A percentile compares a stretch with the other conserved stretches of the same genome.
These are phyloP conservation scores for Euspilapteryx auroguttella DNA, from an alignment of 2,888 invertebrate species.

Conservation along the genomic window DNA sequence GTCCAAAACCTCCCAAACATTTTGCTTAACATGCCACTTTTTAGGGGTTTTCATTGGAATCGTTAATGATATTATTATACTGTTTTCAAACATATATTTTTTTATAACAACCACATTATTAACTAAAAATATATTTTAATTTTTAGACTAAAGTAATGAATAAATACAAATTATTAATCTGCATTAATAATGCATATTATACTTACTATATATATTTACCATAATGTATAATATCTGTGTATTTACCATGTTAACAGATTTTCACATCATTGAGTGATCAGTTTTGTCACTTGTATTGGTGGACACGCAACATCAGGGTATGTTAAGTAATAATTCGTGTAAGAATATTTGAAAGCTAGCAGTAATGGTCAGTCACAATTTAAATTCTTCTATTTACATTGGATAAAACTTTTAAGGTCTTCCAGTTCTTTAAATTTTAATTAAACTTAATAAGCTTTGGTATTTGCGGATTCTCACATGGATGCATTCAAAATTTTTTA, in stretches of 20 bases:
- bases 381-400: too few species aligned
- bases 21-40: too few species aligned
- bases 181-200: too few species aligned
- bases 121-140: constrained; percentile 32
- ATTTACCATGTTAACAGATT: too few species aligned
- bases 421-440: constrained; percentile 2
- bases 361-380: constrained; percentile 33
- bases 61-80: constrained; percentile 33
- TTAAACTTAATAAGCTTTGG: neutral
- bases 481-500: too few species aligned
- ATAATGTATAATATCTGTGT: too few species aligned
- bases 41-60: too few species aligned
- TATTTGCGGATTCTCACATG: too few species aligned
- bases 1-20: too few species aligned
- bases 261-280: constrained; percentile 6
- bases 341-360: too few species aligned
- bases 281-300: constrained; percentile 1
- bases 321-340: too few species aligned
- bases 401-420: constrained; percentile 1
- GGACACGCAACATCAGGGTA: constrained; percentile 4
- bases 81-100: constrained; percentile 48
- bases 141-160: neutral
- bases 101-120: constrained; percentile 44
- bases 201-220: too few species aligned
- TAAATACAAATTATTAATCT: constrained; percentile 1